Percentiles rank a stretch among this genome's conserved stretches.
These are phyloP conservation scores for Melipona quadrifasciata DNA, from an alignment of 1,140 invertebrate genomes.

Conservation along the genomic window DNA sequence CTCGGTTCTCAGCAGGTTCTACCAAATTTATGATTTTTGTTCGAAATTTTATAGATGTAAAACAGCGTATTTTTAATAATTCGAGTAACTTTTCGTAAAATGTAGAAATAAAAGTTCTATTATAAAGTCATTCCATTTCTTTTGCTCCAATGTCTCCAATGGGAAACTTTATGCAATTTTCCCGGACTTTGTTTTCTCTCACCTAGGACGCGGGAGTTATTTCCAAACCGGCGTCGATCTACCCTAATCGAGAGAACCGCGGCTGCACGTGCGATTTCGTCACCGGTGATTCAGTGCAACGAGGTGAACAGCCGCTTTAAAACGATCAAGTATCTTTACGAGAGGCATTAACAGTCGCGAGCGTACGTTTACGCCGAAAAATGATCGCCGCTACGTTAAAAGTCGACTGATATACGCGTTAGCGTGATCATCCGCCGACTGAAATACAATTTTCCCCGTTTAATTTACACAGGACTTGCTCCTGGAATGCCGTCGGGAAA, in stretches of 20 bases:
- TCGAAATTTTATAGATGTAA: too few relatives aligned
- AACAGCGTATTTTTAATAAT: too few relatives aligned
- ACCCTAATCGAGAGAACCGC: constrained; percentile 14
- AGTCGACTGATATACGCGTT: neutral
- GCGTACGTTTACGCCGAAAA: constrained; percentile 36
- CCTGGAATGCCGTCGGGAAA: neutral
- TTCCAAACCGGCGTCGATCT: neutral
- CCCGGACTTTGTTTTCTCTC: neutral
- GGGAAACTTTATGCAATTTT: too few relatives aligned
- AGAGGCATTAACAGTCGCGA: constrained; percentile 43
- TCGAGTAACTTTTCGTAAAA: too few relatives aligned
- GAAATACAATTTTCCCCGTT: constrained; percentile 45
- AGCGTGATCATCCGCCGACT: constrained; percentile 4
- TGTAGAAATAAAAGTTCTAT: too few relatives aligned
- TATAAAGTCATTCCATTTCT: too few relatives aligned
- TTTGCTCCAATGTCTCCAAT: too few relatives aligned
- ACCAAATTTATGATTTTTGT: too few relatives aligned
- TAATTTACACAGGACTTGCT: constrained; percentile 50
- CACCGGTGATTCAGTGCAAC: constrained; percentile 43
- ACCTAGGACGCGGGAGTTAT: neutral
- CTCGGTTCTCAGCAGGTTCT: neutral
- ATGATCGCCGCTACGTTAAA: constrained; percentile 33
- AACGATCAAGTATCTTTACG: constrained; percentile 53
- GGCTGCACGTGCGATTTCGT: constrained; percentile 36
- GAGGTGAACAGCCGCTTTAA: constrained; percentile 31